Conservation (phyloP, 2,797 vertebrate species). For the Neostethus bicornis region DNA sequence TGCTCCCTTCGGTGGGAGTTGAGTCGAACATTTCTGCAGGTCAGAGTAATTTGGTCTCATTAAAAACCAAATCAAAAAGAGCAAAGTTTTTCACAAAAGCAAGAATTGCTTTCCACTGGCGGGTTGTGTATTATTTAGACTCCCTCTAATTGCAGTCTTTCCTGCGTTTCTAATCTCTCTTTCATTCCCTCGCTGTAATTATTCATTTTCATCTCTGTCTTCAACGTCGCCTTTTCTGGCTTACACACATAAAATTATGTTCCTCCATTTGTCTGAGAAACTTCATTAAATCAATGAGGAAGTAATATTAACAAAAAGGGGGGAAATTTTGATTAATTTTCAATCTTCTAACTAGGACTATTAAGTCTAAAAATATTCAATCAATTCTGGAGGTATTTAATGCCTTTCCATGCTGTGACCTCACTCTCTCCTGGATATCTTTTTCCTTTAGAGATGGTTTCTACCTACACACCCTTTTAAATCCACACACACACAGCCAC, state of each 20-base stretch:
- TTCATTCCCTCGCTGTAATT: slow-evolving; percentile 60
- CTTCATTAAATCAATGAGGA: slow-evolving; percentile 48
- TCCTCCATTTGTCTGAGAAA: slow-evolving; percentile 39
- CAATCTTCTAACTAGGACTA: slow-evolving; percentile 34
- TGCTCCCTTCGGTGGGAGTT: slow-evolving; percentile 22
- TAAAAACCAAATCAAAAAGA: slow-evolving; percentile 33
- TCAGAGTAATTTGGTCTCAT: slow-evolving; percentile 28
- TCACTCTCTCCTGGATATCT: slow-evolving; percentile 54
- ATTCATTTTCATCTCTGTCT: slow-evolving; percentile 65
- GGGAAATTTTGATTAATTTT: slow-evolving; percentile 46
- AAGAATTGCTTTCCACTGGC: slow-evolving; percentile 49
- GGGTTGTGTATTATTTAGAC: slow-evolving; percentile 72
- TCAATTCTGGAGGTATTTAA: slow-evolving; percentile 46
- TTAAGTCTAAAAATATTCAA: slow-evolving; percentile 53
- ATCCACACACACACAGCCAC: slow-evolving; percentile 40
- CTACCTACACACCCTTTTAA: slow-evolving; percentile 45
- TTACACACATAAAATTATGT: slow-evolving; percentile 14
- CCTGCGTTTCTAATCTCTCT: slow-evolving; percentile 62
- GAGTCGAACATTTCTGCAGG: slow-evolving; percentile 15
- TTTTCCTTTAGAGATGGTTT: slow-evolving; percentile 55
- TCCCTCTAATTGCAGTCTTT: slow-evolving; percentile 67
- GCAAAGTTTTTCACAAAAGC: slow-evolving; percentile 43
- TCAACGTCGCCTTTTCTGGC: slow-evolving; percentile 25
- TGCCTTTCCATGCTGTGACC: slow-evolving; percentile 59
- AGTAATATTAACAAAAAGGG: slow-evolving; percentile 19